These are phyloP conservation scores for Chascanopsetta lugubris DNA, from an alignment of 2,113 vertebrate genomes.

Conservation along the genomic window DNA sequence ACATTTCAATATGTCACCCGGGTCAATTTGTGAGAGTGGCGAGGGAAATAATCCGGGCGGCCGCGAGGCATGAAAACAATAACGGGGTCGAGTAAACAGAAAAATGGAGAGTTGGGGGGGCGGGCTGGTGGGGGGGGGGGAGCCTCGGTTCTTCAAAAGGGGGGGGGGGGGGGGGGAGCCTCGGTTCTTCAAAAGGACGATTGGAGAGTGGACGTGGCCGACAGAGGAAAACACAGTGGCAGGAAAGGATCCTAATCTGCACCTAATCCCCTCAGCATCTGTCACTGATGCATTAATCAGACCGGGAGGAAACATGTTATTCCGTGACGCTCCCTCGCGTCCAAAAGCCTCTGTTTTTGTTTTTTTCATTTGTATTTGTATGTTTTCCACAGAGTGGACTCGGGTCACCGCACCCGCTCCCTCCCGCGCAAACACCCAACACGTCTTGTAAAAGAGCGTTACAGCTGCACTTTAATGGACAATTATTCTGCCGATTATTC, in stretches of 20 bases:
- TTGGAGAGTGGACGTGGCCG: constrained; percentile 66
- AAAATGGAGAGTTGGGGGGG: no score
- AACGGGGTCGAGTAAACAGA: neutral
- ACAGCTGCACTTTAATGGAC: neutral
- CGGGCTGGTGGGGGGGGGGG: no score
- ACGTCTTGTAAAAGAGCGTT: neutral
- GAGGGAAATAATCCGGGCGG: constrained; percentile 8
- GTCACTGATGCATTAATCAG: constrained; percentile 80
- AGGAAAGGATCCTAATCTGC: constrained; percentile 82
- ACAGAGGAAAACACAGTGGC: constrained; percentile 68
- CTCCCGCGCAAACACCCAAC: constrained; percentile 27
- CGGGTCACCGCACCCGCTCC: constrained; percentile 28
- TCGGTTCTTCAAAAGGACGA: constrained; percentile 72
- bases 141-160: constrained; percentile 71
- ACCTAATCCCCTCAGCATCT: constrained; percentile 80
- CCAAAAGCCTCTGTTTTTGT: constrained; percentile 67
- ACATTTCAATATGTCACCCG: constrained; percentile 22
- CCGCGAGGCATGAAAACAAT: constrained; percentile 29
- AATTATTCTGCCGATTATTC: neutral
- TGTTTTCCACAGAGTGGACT: constrained; percentile 30
- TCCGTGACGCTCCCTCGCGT: constrained; percentile 71
- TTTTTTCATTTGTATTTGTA: no score
- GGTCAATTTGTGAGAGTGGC: constrained; percentile 29
- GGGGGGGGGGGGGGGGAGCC: constrained; percentile 44
- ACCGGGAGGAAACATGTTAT: constrained; percentile 82